These are phyloP conservation scores for Otus scops DNA, from an alignment of 2,797 vertebrate species.

Conservation along the genomic window DNA sequence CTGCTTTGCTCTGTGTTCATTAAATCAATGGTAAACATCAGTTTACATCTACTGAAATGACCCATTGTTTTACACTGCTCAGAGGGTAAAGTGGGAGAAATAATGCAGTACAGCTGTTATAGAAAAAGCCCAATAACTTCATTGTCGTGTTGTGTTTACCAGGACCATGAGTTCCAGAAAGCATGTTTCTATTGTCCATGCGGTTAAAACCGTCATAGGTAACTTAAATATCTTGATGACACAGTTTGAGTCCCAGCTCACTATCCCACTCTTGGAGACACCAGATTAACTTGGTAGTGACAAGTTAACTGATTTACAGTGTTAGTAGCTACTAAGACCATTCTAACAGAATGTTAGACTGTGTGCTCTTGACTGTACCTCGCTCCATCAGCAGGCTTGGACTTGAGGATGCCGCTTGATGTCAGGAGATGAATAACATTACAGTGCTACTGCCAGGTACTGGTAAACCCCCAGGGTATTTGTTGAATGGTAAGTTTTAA, in stretches of 20 bases:
- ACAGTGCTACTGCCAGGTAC: neutral
- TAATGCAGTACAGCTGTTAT: neutral
- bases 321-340: neutral
- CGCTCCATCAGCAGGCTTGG: neutral
- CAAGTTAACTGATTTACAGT: neutral
- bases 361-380: neutral
- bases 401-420: neutral
- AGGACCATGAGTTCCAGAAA: neutral
- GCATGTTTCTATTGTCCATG: rapidly evolving
- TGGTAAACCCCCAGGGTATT: neutral
- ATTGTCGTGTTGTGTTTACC: neutral
- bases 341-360: neutral
- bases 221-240: neutral
- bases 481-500: neutral
- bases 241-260: neutral
- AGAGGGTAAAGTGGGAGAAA: neutral
- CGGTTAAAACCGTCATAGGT: neutral
- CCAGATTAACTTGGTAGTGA: neutral
- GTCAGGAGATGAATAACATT: neutral
- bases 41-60: neutral
- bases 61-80: neutral
- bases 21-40: neutral
- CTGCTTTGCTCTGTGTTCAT: neutral
- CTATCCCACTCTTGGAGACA: neutral
- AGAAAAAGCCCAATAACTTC: neutral